Evolutionary conservation across 2,888 invertebrate genomes (phyloP).

Genomic region (Aphidius colemani): DNA sequence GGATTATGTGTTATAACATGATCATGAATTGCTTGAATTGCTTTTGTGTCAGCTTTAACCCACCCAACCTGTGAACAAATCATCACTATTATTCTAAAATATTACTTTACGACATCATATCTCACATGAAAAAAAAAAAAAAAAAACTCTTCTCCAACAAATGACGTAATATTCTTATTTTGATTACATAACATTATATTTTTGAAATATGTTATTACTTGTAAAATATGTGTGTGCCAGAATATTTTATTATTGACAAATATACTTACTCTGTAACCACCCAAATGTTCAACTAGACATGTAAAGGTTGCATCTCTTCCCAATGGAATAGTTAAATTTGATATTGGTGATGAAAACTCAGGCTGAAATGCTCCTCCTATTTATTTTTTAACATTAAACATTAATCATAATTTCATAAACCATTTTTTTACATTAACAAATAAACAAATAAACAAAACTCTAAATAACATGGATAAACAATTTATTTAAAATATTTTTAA

Average conservation of each 20-base stretch:
- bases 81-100: conserved; percentile 1
- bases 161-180: no score
- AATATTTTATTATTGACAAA: neutral
- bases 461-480: no score
- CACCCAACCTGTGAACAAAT: conserved; percentile 77
- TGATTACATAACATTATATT: no score
- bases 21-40: conserved; percentile 90
- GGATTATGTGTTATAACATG: conserved; percentile 92
- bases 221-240: no score
- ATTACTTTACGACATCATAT: neutral
- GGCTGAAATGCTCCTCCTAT: conserved; percentile 79
- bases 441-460: no score
- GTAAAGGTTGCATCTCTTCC: conserved; percentile 87
- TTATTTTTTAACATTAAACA: conserved; percentile 35
- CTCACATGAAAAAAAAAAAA: neutral
- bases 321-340: conserved; percentile 81
- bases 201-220: no score
- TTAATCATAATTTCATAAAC: no score
- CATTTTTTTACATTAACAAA: no score
- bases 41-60: conserved; percentile 92
- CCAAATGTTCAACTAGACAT: conserved; percentile 84
- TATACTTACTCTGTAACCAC: conserved; percentile 82
- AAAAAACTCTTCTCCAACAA: neutral
- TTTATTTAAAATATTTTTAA: neutral
- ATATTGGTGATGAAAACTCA: conserved; percentile 81